Evolutionary conservation across 2,797 vertebrate species (phyloP), one percentile per base, ranked within the genome.

Genomic region (Megalops cyprinoides): DNA sequence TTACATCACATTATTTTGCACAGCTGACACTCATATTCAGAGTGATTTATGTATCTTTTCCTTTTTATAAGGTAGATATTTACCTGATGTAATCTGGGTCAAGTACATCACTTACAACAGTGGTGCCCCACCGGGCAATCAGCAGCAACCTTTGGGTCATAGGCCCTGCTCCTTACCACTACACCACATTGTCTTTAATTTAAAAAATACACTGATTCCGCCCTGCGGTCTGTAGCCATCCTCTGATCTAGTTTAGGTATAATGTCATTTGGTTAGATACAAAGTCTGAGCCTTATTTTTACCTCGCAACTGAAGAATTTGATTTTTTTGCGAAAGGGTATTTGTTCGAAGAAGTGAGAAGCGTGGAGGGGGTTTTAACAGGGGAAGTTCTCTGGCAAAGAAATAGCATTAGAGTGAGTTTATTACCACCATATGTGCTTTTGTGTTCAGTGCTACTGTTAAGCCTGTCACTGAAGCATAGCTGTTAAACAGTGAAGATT

Each of bases 401-500:
- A 60, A 10, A n/a, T 31, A 1, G 25, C 58, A 60, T 2, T 20
- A 60, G 6, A 28, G 3, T 60, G 25, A 10, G 58, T 25, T 60
- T 60, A 28, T 60, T 60, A 60, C 58, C 58, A 60, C 58, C 25
- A 23, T 28, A 25, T 60, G 58, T n/a, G 12, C 25, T 28, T 28
- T 28, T 60, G 55, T 60, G 25, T 60, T 28, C 25, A 60, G 58
- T 60, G 58, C 58, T 9, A 60, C 7, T 10, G 23, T 60, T 25
- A 0, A 60, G 58, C 25, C 58, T 60, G 58, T 60, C 31, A 23
- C 18, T 56, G 7, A 56, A 23, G 58, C 25, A 31, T 12, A 10
- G 58, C n/a, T 60, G 58, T 60, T 60, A 25, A 53, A n/a, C n/a
- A n/a, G n/a, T n/a, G n/a, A 53, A 53, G 58, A 60, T 25, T 60